These are phyloP conservation scores for Digitonthophagus gazella DNA, from an alignment of 2,888 invertebrate genomes.

Conservation along the genomic window DNA sequence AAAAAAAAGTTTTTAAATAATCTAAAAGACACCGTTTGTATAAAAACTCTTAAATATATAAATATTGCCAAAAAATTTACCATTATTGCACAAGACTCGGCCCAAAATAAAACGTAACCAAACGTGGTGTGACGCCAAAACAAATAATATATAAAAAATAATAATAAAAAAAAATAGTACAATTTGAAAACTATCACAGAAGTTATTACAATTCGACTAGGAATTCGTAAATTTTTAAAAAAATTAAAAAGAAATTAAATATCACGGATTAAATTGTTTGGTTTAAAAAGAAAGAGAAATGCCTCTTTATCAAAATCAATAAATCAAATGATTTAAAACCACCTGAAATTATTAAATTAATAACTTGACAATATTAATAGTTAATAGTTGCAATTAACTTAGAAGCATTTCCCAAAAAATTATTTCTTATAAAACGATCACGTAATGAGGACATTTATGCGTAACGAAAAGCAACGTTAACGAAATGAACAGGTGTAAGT, in stretches of 20 bases:
- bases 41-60: neutral
- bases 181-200: constrained; percentile 23
- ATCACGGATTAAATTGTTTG: constrained; percentile 13
- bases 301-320: too few species aligned
- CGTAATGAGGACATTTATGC: constrained; percentile 66
- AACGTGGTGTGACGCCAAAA: constrained; percentile 49
- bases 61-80: constrained; percentile 3
- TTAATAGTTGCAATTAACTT: too few species aligned
- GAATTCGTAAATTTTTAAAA: constrained; percentile 9
- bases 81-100: constrained; percentile 33
- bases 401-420: too few species aligned
- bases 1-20: constrained; percentile 17
- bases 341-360: too few species aligned
- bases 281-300: neutral
- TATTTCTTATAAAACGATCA: constrained; percentile 60
- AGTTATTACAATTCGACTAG: constrained; percentile 8
- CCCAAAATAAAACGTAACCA: constrained; percentile 50
- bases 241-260: neutral
- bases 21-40: neutral
- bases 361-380: too few species aligned
- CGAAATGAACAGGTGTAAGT: constrained; percentile 65
- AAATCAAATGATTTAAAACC: too few species aligned
- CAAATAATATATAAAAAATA: constrained; percentile 33
- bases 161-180: constrained; percentile 33
- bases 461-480: constrained; percentile 66